Percentiles rank a stretch among this genome's conserved stretches.
These are phyloP conservation scores for Danio aesculapii DNA, from an alignment of 2,797 vertebrate genomes.

Conservation along the genomic window DNA sequence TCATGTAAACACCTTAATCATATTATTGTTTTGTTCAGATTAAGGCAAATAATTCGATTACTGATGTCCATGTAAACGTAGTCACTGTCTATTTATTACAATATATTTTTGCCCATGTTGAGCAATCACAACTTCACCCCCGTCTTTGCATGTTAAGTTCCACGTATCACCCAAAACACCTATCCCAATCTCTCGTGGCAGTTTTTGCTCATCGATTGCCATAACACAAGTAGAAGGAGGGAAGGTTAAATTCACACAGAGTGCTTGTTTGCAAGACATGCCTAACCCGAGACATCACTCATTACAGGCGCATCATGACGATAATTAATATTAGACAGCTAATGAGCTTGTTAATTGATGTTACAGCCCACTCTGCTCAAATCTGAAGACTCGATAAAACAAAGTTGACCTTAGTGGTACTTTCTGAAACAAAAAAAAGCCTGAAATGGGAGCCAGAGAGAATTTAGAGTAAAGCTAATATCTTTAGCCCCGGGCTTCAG, in stretches of 20 bases:
- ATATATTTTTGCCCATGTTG: neutral
- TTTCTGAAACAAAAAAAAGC: neutral
- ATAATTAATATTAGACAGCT: slow-evolving; percentile 48
- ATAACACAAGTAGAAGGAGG: slow-evolving; percentile 20
- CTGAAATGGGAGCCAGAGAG: neutral
- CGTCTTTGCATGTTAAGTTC: neutral
- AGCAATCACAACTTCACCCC: neutral
- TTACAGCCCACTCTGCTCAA: slow-evolving; percentile 20
- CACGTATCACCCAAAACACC: neutral
- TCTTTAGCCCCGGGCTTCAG: slow-evolving; percentile 12
- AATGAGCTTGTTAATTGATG: slow-evolving; percentile 50
- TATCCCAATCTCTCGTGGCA: neutral
- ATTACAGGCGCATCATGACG: slow-evolving; percentile 21
- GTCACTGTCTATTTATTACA: no score
- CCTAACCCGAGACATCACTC: slow-evolving; percentile 4
- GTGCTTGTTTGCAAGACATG: slow-evolving; percentile 32
- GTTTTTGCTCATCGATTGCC: neutral
- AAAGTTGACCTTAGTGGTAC: slow-evolving; percentile 35
- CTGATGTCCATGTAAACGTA: no score
- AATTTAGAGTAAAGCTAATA: slow-evolving; percentile 22
- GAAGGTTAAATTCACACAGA: neutral
- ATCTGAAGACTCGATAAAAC: slow-evolving; percentile 40
- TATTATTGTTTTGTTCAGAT: no score
- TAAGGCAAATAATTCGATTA: no score
- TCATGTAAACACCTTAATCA: no score